Conservation (phyloP, 2,113 vertebrate species). For the Antigone vipio region DNA sequence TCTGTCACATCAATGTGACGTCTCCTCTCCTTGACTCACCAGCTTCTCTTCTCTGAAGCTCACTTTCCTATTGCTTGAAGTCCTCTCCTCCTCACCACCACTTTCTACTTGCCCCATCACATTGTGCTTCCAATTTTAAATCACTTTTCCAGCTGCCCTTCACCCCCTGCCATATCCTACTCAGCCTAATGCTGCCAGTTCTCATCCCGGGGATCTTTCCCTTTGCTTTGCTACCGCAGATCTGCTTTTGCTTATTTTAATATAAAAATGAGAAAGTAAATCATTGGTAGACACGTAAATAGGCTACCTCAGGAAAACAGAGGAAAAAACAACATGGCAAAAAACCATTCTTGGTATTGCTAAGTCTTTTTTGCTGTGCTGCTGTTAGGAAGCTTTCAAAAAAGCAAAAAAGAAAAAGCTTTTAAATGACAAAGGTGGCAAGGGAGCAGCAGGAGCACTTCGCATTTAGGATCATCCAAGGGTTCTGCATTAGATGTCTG, state of each 20-base stretch:
- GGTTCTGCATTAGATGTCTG: not conserved
- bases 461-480: not conserved
- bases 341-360: not conserved
- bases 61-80: not conserved
- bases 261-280: not conserved
- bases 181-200: not conserved
- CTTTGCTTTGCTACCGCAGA: not conserved
- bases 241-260: not conserved
- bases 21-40: not conserved
- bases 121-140: not conserved
- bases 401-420: not conserved
- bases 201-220: not conserved
- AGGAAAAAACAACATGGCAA: accelerated
- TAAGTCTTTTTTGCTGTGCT: not conserved
- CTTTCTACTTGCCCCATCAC: not conserved
- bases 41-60: not conserved
- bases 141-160: not conserved
- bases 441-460: not conserved
- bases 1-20: not conserved
- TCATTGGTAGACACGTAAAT: accelerated
- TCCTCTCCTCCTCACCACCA: not conserved
- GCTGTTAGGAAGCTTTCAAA: not conserved
- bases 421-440: not conserved
- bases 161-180: not conserved
- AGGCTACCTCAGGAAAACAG: not conserved